A percentile compares a stretch with the other conserved stretches of the same genome.
phyloP scores from a whole-genome alignment of 2,888 invertebrate species.

The Pristionchus mayeri region DNA sequence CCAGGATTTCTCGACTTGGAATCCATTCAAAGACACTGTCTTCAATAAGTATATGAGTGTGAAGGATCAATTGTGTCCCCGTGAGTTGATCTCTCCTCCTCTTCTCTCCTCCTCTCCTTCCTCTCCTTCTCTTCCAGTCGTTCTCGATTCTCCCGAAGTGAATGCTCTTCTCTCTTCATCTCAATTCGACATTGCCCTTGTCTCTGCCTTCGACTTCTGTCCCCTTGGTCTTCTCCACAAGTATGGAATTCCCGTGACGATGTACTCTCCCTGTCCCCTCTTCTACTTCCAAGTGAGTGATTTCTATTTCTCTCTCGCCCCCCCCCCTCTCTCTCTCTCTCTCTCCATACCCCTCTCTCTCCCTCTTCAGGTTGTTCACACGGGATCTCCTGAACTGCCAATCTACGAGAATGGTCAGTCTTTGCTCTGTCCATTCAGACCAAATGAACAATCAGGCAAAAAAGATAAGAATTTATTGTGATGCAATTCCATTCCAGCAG shows the following conservation, averaged over 20 bases:
- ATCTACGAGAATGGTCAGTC: constrained; percentile 29
- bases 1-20: neutral
- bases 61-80: neutral
- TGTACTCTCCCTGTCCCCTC: constrained; percentile 6
- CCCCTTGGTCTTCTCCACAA: neutral
- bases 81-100: neutral
- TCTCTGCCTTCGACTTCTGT: constrained; percentile 12
- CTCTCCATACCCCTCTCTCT: neutral
- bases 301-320: too few relatives aligned
- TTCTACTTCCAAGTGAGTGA: constrained; percentile 28
- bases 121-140: neutral
- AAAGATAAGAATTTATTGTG: neutral
- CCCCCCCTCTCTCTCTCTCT: neutral
- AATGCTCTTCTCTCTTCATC: neutral
- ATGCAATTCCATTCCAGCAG: neutral
- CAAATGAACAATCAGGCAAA: neutral
- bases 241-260: constrained; percentile 6
- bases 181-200: neutral
- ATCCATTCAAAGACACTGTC: neutral
- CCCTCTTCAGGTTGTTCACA: neutral
- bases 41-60: neutral
- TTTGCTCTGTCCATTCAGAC: neutral
- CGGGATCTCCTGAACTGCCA: neutral
- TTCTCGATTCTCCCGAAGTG: constrained; percentile 18
- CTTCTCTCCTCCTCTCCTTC: neutral